Conservation (phyloP, 1,140 invertebrate species). For the Scaptomyza graminum region DNA sequence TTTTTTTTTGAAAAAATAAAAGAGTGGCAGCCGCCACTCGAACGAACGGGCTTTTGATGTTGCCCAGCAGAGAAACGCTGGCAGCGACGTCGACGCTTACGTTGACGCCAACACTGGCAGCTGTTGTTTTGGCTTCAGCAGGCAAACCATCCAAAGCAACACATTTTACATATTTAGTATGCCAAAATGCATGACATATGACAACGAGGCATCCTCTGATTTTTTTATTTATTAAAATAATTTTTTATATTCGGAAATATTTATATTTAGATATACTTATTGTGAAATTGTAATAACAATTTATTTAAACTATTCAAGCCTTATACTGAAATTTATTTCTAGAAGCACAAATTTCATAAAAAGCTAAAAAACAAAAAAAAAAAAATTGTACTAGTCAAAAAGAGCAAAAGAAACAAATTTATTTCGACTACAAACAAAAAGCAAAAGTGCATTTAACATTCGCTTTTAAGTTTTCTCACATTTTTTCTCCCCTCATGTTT, state of each 20-base stretch:
- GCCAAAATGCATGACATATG: background rate
- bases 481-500: conserved; percentile 37
- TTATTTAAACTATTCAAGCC: no score
- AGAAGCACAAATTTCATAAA: no score
- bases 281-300: no score
- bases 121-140: conserved; percentile 45
- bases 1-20: conserved; percentile 27
- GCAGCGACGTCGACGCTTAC: conserved; percentile 29
- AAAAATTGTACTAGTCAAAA: no score
- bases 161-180: background rate
- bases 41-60: conserved; percentile 72
- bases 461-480: background rate
- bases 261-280: no score
- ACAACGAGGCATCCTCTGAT: background rate
- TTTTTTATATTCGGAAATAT: no score
- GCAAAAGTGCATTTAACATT: conserved; percentile 4
- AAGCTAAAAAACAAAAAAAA: no score
- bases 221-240: no score
- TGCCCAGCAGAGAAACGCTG: conserved; percentile 44
- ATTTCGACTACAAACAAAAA: background rate
- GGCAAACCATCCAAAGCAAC: conserved; percentile 12
- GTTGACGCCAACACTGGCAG: conserved; percentile 32
- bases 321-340: no score
- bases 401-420: no score
- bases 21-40: conserved; percentile 76